Evolutionary conservation across 2,113 vertebrate species (phyloP), one percentile per base, ranked within the genome.

Genomic region (Rhinichthys klamathensis): DNA sequence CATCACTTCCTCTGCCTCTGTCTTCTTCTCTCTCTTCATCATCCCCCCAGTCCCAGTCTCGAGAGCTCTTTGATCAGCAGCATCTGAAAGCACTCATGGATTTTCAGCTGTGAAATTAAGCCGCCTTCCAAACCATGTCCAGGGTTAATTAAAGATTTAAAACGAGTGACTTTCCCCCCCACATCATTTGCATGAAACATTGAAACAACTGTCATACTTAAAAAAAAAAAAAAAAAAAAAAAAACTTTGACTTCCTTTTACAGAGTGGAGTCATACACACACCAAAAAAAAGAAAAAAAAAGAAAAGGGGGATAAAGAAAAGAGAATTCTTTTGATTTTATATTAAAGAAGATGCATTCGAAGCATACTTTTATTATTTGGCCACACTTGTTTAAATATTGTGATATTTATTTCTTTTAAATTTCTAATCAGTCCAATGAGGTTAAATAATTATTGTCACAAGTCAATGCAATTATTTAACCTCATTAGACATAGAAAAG

Each of bases 61-160:
- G 11, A 82, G 63, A 85, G 78, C 54, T 80, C 87, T 89, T 88
- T 90, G 86, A 91, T 88, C 87, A 87, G 46, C 70, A 83, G 80
- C 56, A 84, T 83, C 86, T 73, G 83, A 87, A 90, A 87, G 75
- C 84, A 88, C 72, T 72, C 72, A 35, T 84, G 83, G 77, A 88
- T 85, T 82, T 84, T 85, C 80, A 78, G 76, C 63, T 74, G 78
- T 74, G 88, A 86, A 87, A 87, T 85, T 60, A 86, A 88, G 60
- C 56, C 7, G 61, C 56, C 80, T 83, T 81, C 65, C 70, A 85
- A 85, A 72, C 72, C 85, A 38, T 82, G 56, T 79, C 74, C 83
- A 81, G 49, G 67, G 49, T 84, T 87, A 89, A 86, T 89, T 74
- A 89, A 88, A 83, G 32, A 86, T 80, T 82, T 61, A 23, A 58